phyloP scores from a whole-genome alignment of 2,797 vertebrate genomes.

The Ibycter americanus region DNA sequence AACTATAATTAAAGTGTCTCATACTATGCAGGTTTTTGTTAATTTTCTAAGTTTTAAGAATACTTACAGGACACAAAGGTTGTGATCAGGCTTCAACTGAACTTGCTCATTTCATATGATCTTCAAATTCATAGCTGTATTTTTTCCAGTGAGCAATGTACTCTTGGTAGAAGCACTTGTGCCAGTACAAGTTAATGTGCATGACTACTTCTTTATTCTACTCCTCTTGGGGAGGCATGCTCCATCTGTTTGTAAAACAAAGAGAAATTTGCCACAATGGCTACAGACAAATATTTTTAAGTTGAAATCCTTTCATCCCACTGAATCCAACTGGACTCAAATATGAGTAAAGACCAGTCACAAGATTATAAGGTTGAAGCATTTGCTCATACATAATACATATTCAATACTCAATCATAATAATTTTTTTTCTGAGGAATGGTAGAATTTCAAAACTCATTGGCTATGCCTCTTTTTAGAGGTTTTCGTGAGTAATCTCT shows the following conservation, averaged over 20 bases:
- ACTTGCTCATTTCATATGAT: not conserved
- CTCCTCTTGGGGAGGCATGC: not conserved
- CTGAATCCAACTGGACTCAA: not conserved
- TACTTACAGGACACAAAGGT: not conserved
- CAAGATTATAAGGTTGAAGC: not conserved
- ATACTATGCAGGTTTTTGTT: not conserved
- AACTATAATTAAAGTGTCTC: not conserved
- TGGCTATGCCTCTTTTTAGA: not conserved
- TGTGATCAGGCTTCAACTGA: not conserved
- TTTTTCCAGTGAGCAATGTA: not conserved
- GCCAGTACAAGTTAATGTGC: not conserved
- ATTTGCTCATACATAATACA: not conserved
- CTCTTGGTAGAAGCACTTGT: not conserved
- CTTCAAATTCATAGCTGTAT: not conserved
- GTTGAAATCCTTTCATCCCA: not conserved
- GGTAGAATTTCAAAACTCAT: not conserved
- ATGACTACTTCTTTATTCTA: not conserved
- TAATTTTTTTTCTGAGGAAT: not conserved
- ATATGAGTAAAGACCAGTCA: not conserved
- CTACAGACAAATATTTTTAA: not conserved
- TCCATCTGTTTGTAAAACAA: not conserved
- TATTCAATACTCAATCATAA: not conserved
- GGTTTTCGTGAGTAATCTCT: not conserved
- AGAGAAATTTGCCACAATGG: not conserved
- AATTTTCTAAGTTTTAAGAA: not conserved